phyloP scores from a whole-genome alignment of 2,113 vertebrate species.

The Heteronetta atricapilla region DNA sequence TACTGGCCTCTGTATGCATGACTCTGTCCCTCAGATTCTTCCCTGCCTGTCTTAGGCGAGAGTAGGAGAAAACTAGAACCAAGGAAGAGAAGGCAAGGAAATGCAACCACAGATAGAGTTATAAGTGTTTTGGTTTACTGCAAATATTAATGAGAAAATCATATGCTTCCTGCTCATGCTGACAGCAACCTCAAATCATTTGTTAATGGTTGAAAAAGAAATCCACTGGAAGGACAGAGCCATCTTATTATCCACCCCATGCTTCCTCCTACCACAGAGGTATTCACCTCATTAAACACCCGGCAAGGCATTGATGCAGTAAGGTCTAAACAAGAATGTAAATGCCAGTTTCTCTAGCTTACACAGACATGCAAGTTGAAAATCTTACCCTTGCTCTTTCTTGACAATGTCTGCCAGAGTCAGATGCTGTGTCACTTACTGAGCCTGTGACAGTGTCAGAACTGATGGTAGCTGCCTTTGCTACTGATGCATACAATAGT shows the following conservation, averaged over 20 bases:
- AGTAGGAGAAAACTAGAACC: background rate
- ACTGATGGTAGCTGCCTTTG: background rate
- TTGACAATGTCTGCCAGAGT: background rate
- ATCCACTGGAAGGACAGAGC: background rate
- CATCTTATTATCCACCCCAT: background rate
- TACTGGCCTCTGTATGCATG: background rate
- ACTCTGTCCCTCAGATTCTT: background rate
- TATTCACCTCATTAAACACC: background rate
- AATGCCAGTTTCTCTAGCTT: background rate
- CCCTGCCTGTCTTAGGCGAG: background rate
- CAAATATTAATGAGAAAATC: background rate
- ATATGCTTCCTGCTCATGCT: background rate
- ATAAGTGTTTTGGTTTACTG: background rate
- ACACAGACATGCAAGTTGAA: background rate
- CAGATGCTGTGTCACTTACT: background rate
- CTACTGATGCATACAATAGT: background rate
- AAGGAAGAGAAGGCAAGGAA: background rate
- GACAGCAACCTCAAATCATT: background rate
- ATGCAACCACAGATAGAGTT: background rate
- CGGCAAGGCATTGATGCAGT: background rate
- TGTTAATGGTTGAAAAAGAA: background rate
- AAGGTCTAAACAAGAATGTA: background rate
- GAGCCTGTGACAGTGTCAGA: background rate
- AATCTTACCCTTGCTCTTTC: background rate
- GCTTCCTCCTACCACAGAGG: rapidly evolving